Percentiles rank a stretch among this genome's conserved stretches.
Conservation (phyloP, 2,888 invertebrate genomes). For the Drosophila mulleri region DNA sequence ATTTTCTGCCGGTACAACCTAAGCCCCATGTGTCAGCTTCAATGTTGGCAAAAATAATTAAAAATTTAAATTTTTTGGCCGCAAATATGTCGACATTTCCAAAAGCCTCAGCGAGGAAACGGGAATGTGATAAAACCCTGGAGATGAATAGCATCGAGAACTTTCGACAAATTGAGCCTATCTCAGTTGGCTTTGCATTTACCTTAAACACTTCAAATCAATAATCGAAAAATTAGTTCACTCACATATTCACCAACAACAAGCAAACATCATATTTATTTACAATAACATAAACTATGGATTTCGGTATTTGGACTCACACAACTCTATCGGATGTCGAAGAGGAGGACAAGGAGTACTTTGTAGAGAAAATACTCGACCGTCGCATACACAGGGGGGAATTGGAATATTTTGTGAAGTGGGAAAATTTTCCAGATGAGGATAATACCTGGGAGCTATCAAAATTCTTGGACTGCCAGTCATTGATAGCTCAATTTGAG, state of each 20-base stretch:
- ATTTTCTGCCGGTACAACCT: conserved; percentile 21
- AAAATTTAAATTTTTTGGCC: background rate
- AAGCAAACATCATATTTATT: background rate
- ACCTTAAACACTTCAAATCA: background rate
- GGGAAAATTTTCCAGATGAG: conserved; percentile 25
- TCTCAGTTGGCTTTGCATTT: background rate
- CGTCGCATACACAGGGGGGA: conserved; percentile 6
- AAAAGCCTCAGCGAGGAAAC: background rate
- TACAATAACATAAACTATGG: background rate
- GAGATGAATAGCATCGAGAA: background rate
- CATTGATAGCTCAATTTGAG: conserved; percentile 27
- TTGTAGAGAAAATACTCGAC: conserved; percentile 30
- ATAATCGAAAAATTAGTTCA: background rate
- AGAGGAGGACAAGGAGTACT: conserved; percentile 5
- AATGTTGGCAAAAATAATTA: conserved; percentile 8
- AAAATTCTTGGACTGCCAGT: conserved; percentile 6
- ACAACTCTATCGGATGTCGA: background rate
- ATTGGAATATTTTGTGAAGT: conserved; percentile 32
- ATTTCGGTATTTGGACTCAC: background rate
- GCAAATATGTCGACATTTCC: conserved; percentile 2
- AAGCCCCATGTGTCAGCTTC: conserved; percentile 13
- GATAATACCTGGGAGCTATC: conserved; percentile 47
- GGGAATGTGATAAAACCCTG: background rate
- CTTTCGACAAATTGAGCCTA: background rate
- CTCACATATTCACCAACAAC: background rate